Evolutionary conservation across 2,113 vertebrate species (phyloP), one percentile per base, ranked within the genome.

Genomic region (Myotis lucifugus): DNA sequence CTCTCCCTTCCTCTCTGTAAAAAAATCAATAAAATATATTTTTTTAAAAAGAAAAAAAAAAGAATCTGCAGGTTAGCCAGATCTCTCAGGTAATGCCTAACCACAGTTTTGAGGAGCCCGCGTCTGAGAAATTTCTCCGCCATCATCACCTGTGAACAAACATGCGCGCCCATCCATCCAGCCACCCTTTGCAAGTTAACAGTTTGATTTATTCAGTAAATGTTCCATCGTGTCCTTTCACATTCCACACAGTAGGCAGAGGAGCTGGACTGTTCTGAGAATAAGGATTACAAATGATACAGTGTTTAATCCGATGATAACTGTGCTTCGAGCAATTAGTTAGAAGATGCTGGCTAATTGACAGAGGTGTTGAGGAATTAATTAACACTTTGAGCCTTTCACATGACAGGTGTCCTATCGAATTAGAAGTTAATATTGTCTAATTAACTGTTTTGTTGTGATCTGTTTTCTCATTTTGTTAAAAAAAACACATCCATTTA

Each of bases 381-480:
- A 95, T 97, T 95, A 95, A 90, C 90, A 95, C 90, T 82, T 85
- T 14, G 67, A 93, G 46, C 61, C 56, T 93, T 95, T 95, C 93
- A 81, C 32, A 48, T 93, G 84, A 88, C 96, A 90, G 84, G 27
- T 81, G 48, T 95, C 61, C 78, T 95, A 3, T 86, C 74, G 88
- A 93, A 95, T 92, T 91, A 77, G 93, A 88, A 93, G 56, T 92
- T 95, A 54, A 61, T 86, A 54, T 91, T 90, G 77, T 83, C 78
- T 94, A 88, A 97, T 95, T 94, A 77, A 77, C 67, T 90, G 29
- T 92, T 95, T 94, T 93, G 61, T 88, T 96, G 92, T 21, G 64
- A 74, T 85, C 69, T 64, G 9, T 94, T 84, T 93, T 78, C 88
- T 87, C 66, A 29, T 93, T 82, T 92, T 92, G 19, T 92, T 91